A percentile compares a stretch with the other conserved stretches of the same genome.
These are phyloP conservation scores for Macrostomum lignano DNA, from an alignment of 1,140 invertebrate species.

Conservation along the genomic window DNA sequence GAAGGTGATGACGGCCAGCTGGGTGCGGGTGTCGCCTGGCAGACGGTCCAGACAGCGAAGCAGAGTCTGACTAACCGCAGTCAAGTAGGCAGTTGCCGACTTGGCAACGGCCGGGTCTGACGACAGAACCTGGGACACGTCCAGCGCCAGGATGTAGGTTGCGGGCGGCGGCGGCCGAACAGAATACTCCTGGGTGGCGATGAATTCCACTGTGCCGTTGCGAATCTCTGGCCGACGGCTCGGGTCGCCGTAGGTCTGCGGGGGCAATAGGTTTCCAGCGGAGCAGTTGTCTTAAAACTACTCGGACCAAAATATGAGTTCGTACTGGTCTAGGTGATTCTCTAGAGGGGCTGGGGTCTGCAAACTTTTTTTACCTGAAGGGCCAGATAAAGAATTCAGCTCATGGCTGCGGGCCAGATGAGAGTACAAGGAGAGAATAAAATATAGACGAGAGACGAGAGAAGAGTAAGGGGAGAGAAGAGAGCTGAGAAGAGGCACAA, in stretches of 20 bases:
- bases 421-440: too few relatives aligned
- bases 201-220: conserved; percentile 86
- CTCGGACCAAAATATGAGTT: not conserved
- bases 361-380: too few relatives aligned
- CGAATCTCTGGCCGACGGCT: conserved; percentile 69
- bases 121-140: conserved; percentile 50
- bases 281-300: not conserved
- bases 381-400: too few relatives aligned
- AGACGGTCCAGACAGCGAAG: conserved; percentile 56
- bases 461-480: too few relatives aligned
- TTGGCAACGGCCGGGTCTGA: conserved; percentile 51
- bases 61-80: too few relatives aligned
- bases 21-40: conserved; percentile 65
- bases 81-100: too few relatives aligned
- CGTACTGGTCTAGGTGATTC: too few relatives aligned
- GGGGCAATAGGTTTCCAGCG: not conserved
- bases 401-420: too few relatives aligned
- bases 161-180: conserved; percentile 81
- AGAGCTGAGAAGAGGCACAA: too few relatives aligned
- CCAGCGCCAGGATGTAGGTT: conserved; percentile 74
- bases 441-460: too few relatives aligned
- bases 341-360: too few relatives aligned
- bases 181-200: conserved; percentile 93
- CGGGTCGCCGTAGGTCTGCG: conserved; percentile 46
- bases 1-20: conserved; percentile 72